Evolutionary conservation across 2,113 vertebrate genomes (phyloP), one percentile per base, ranked within the genome.

Genomic region (Hemibagrus wyckioides): DNA sequence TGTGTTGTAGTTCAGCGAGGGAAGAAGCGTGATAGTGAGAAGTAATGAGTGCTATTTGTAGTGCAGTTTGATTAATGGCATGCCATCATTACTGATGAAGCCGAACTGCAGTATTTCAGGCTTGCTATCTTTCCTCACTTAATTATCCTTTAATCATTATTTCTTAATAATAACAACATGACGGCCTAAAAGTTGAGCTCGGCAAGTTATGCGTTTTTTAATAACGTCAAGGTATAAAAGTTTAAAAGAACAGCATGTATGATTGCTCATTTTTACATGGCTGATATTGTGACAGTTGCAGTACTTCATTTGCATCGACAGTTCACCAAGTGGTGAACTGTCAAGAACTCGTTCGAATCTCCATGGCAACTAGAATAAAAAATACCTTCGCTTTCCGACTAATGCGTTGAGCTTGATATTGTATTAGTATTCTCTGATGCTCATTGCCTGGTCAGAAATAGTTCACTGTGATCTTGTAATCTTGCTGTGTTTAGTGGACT

Each of bases 1-100:
- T 39, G 56, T 82, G 54, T 2, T 28, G 25, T n/a, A 41, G n/a
- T 28, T 57, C 23, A 44, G 33, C 11, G 25, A 28, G 21, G 5
- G 14, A 48, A 76, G 39, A 33, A 23, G 54, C 17, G 56, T 14
- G 25, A 41, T 41, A 28, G 13, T 41, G 33, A 82, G 56, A 61
- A 81, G 41, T 82, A 82, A 63, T 82, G 23, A 80, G 50, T 23
- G 52, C 77, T 80, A 56, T 80, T 80, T 36, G 17, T 19, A 36
- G 77, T 10, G n/a, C 48, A 11, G 6, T 80, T 80, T 80, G 77
- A 82, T 82, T 63, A 63, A 82, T 82, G 56, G 33, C 63, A 71
- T 71, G 48, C 11, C 65, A 56, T 84, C 21, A 41, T 73, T 84
- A 57, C 25, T 75, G 82, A 83, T 50, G 39, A 52, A 69, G 41